phyloP scores from a whole-genome alignment of 2,113 vertebrate species.

The Mesoclemmys tuberculata region DNA sequence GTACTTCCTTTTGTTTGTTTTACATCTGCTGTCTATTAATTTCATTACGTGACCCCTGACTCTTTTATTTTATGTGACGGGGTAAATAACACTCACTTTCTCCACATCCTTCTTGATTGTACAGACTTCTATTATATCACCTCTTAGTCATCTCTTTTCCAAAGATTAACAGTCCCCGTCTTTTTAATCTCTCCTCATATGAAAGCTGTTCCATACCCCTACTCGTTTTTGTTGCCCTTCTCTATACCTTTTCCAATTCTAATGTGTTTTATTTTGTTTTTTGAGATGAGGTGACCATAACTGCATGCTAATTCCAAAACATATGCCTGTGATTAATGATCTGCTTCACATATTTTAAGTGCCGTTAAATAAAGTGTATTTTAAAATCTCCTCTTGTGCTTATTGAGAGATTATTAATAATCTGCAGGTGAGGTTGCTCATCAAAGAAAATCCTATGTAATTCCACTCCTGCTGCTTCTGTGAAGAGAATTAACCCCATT shows the following conservation, averaged over 20 bases:
- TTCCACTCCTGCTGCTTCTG: not conserved
- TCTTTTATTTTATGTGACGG: not conserved
- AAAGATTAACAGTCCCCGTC: too few relatives aligned
- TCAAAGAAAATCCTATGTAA: not conserved
- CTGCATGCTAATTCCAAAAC: not conserved
- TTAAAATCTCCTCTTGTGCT: not conserved
- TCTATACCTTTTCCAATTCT: not conserved
- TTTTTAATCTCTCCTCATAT: too few relatives aligned
- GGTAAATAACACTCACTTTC: not conserved
- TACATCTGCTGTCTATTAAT: not conserved
- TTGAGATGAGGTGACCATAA: not conserved
- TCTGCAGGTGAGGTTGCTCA: not conserved
- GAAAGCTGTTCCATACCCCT: too few relatives aligned
- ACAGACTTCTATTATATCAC: too few relatives aligned
- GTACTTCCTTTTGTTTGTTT: not conserved
- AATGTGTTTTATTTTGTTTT: not conserved
- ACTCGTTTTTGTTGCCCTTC: too few relatives aligned
- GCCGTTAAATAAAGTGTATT: not conserved
- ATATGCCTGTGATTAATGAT: not conserved
- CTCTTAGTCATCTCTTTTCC: too few relatives aligned
- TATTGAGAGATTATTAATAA: not conserved
- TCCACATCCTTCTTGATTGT: not conserved
- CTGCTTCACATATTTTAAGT: not conserved
- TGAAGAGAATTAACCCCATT: not conserved
- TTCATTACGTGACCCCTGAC: not conserved